Base-by-base conservation (phyloP, 2,888 invertebrate species). In the Thumatha senex region DNA sequence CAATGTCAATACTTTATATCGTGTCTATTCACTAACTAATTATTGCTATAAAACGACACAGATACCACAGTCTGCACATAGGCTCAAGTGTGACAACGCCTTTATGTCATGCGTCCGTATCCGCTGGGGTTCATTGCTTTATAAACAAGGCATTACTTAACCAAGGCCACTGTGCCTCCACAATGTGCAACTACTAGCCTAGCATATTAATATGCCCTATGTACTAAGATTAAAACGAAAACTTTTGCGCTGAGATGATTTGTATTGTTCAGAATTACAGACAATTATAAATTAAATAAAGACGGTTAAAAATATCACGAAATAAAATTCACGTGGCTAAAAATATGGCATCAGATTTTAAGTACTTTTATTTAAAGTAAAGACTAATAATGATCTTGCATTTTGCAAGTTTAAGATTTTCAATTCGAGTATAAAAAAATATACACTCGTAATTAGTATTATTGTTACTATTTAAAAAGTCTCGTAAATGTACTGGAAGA, bases 341-440 rank as follows among this genome's bases (percentile, higher is more conserved):
- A 80, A 82, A 89, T 90, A 91, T 91, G 90, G 90, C 89, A 89
- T 85, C 87, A 86, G 89, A 82, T 82, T 79, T 89, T 90, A 90
- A 90, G 89, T 89, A 89, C 89, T 80, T 86, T 82, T 78, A 74
- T 77, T 81, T 73, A 82, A 82, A 79, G 79, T 81, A 82, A 75
- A 78, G 70, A 72, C 72, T 76, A 78, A 66, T 65, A 64, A 50
- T 60, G 72, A 8, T 31, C 73, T 74, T 61, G 72, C 70, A 48
- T 42, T 18, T 40, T 48, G 60, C 72, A 64, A 72, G 63, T 54
- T 54, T 58, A 42, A 55, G 49, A 48, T 56, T 58, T 56, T 64
- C 54, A 54, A 51, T 62, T 24, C 57, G 62, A 74, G 72, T 73
- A 63, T 66, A 67, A 63, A 62, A 56, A 61, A 51, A 56, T 46